Evolutionary conservation across 2,888 invertebrate species (phyloP).

Genomic region (Palloptera scutellata): DNA sequence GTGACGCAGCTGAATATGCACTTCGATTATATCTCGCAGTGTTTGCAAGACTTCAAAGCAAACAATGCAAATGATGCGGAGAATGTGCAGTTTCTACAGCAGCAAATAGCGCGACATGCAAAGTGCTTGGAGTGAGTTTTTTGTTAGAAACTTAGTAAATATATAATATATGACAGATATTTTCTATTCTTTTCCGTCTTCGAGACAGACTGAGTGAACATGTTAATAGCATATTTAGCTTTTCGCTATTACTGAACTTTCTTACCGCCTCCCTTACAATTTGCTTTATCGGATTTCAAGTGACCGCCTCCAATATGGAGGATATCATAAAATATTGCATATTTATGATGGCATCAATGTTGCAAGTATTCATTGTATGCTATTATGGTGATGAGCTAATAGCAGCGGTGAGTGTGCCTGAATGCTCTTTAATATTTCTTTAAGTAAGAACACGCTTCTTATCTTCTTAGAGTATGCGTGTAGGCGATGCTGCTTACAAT

Average conservation of each 20-base stretch:
- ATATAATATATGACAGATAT: too few species aligned
- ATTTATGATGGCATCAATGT: slow-evolving; percentile 53
- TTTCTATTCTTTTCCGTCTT: slow-evolving; percentile 9
- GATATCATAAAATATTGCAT: slow-evolving; percentile 53
- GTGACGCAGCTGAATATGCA: slow-evolving; percentile 56
- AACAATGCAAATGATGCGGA: slow-evolving; percentile 24
- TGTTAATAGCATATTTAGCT: slow-evolving; percentile 52
- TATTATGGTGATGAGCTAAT: slow-evolving; percentile 57
- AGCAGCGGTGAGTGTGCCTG: slow-evolving; percentile 47
- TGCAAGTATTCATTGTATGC: slow-evolving; percentile 57
- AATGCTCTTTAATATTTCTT: background rate
- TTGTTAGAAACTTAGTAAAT: too few species aligned
- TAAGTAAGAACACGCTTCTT: background rate
- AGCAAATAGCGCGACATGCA: slow-evolving; percentile 46
- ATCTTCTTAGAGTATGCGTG: slow-evolving; percentile 48
- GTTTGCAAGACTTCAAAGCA: slow-evolving; percentile 42
- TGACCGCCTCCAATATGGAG: slow-evolving; percentile 51
- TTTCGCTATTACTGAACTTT: slow-evolving; percentile 57
- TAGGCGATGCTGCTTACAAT: slow-evolving; percentile 52
- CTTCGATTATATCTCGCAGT: slow-evolving; percentile 50
- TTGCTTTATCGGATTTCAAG: slow-evolving; percentile 59
- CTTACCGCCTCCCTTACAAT: slow-evolving; percentile 57
- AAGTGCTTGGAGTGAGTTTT: slow-evolving; percentile 52
- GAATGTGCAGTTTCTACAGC: slow-evolving; percentile 44
- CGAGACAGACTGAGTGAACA: slow-evolving; percentile 53